These are phyloP conservation scores for Lordiphosa stackelbergi DNA, from an alignment of 1,140 invertebrate species.

Conservation along the genomic window DNA sequence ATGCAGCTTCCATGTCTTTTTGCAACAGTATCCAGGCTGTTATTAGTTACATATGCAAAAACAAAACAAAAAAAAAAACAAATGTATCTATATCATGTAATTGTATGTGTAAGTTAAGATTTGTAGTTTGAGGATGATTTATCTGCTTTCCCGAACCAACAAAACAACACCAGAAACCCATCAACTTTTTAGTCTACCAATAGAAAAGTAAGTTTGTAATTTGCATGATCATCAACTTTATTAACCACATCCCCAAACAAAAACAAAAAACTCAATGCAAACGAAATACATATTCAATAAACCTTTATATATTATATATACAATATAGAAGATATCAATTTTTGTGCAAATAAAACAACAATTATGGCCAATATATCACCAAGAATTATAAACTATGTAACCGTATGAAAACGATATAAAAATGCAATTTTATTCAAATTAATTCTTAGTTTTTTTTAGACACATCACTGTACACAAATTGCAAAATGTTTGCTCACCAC, in stretches of 20 bases:
- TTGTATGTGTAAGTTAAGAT: conserved; percentile 33
- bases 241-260: conserved; percentile 14
- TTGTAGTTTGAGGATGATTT: conserved; percentile 19
- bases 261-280: conserved; percentile 9
- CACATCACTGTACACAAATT: conserved; percentile 69
- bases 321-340: not conserved
- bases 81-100: conserved; percentile 52
- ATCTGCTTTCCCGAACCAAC: conserved; percentile 8
- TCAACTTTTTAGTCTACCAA: conserved; percentile 26
- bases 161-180: conserved; percentile 32
- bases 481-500: conserved; percentile 65
- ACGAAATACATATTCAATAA: conserved; percentile 45
- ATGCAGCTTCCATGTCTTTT: conserved; percentile 71
- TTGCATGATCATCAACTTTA: conserved; percentile 15
- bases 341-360: conserved; percentile 35
- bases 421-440: conserved; percentile 63
- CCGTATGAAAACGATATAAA: conserved; percentile 44
- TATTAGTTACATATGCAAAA: conserved; percentile 64
- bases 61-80: conserved; percentile 1
- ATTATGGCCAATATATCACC: conserved; percentile 64
- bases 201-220: conserved; percentile 27
- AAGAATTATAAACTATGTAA: conserved; percentile 53
- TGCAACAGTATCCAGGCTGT: conserved; percentile 73
- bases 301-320: conserved; percentile 47
- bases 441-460: conserved; percentile 44